Evolutionary conservation across 2,797 vertebrate genomes (phyloP), one percentile per base, ranked within the genome.

Genomic region (Anas bernieri): DNA sequence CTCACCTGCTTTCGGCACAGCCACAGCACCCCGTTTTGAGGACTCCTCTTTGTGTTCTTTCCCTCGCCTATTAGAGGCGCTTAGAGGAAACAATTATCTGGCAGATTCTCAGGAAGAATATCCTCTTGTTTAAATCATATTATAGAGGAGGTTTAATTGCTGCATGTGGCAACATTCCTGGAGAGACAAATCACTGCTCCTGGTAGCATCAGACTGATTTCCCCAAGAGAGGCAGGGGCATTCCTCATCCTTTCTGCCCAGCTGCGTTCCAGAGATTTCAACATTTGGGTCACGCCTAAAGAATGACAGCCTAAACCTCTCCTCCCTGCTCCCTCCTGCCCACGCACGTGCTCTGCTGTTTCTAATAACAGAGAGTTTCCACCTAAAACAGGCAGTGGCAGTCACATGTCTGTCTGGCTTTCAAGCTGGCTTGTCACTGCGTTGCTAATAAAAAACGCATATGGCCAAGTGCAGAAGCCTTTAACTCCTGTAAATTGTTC

Each of bases 141-240:
- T 22, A 30, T 25, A 52, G 70, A 13, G 6, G 61, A 94, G 80
- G 67, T 45, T 95, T 95, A 86, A 95, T 94, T 96, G 86, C 92
- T 94, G 88, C 83, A 94, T 88, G 94, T 94, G 94, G 82, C 56
- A 94, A 46, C 92, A 92, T 97, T 97, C 91, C 79, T 96, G 79
- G 33, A 33, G 77, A 86, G 92, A 91, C 68, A 93, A 77, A 73
- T 94, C 90, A 69, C 56, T 90, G 88, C 87, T 91, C 81, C 68
- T 84, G 93, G 79, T 86, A 62, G 73, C 61, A 15, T 67, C 83
- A 59, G 41, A 1, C 41, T 54, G 63, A 33, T 87, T 77, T 93
- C 86, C 92, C 74, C 41, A 56, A 15, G 68, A 86, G 69, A 67
- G 39, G 33, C 55, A 77, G 58, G 43, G 62, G 1, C 90, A 93